Evolutionary conservation across 1,140 invertebrate species (phyloP), one percentile per base, ranked within the genome.

Genomic region (Pogonomyrmex barbatus): DNA sequence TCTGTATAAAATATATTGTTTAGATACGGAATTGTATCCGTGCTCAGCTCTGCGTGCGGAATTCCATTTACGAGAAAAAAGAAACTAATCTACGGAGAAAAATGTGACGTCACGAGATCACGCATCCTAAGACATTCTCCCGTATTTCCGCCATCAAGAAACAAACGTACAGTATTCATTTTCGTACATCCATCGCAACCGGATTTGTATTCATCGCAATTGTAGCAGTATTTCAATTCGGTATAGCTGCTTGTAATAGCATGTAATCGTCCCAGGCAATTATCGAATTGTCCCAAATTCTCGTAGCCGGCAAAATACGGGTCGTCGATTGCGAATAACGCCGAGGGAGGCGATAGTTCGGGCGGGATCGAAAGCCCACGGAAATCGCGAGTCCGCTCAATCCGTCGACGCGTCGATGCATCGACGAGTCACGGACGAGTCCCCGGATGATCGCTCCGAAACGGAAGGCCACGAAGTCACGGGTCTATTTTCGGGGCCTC

Each of bases 221-320:
- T 67, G 45, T 24, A 33, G 14, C 39, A 8, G 4, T 24, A 24
- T 62, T 52, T 65, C 17, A 79, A 39, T 39, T 47, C 14, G 24
- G 24, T 24, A 24, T 24, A 24, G 24, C 17, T 39, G 30, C 12
- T 52, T 79, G 39, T 33, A 79, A 39, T 50, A 52, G 42, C 42
- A 36, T 24, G 45, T 47, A 77, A 78, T 63, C 17, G 4, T 52
- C 12, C 17, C 5, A 67, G 30, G 42, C 76, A 78, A 52, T 79
- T 79, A 79, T 4, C 5, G 76, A 67, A 79, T 79, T 67, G 58
- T 65, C 30, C 58, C 33, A 45, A 65, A 47, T 50, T 50, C 24
- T 24, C 30, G 36, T 45, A 52, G 8, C 33, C 30, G 50, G 50
- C 33, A 36, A 54, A 56, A 75, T 75, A 56, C 50, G 17, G 24